Base-by-base conservation (phyloP, 1,140 invertebrate species). In the Gonatopus flavifemur region DNA sequence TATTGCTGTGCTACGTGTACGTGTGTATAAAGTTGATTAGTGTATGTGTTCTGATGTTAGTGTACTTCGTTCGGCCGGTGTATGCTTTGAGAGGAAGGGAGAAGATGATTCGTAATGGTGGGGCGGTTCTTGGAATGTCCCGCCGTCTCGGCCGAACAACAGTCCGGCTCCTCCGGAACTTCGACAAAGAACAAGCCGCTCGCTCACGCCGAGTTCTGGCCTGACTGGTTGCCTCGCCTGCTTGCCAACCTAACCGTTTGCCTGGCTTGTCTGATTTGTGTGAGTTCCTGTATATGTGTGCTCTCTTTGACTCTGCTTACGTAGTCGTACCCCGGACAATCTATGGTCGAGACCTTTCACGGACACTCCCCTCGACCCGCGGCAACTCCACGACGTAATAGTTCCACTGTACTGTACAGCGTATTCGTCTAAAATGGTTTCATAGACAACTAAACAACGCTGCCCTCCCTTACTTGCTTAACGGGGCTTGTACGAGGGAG, bases 121-220 rank as follows among this genome's bases (percentile, higher is more conserved):
- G 59, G 55, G 58, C 50, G 47, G 55, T 70, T 70, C 68, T 53
- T 65, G 65, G 68, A 69, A 70, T 68, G 58, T 60, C 59, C 51
- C 57, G 55, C 44, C 64, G 59, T 69, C 61, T 70, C 64, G 56
- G 58, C 49, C 59, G 68, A 70, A 70, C 68, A 67, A 67, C 68
- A 66, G 59, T 57, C 53, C 62, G 52, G 55, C 62, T 70, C 55
- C 66, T 57, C 52, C 64, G 62, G 66, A 68, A 70, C 67, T 67
- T 55, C 56, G 39, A 47, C 55, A 47, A 13, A 45, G 39, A n/a
- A n/a, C n/a, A 43, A 8, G n/a, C 39, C 16, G 47, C 30, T 43
- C 47, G 47, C 25, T 45, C 28, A 42, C 22, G 18, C 52, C 31
- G 31, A 13, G 35, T 35, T 55, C 49, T 46, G 46, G 47, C 41